These are phyloP conservation scores for Eleginops maclovinus DNA, from an alignment of 2,113 vertebrate genomes.

Conservation along the genomic window DNA sequence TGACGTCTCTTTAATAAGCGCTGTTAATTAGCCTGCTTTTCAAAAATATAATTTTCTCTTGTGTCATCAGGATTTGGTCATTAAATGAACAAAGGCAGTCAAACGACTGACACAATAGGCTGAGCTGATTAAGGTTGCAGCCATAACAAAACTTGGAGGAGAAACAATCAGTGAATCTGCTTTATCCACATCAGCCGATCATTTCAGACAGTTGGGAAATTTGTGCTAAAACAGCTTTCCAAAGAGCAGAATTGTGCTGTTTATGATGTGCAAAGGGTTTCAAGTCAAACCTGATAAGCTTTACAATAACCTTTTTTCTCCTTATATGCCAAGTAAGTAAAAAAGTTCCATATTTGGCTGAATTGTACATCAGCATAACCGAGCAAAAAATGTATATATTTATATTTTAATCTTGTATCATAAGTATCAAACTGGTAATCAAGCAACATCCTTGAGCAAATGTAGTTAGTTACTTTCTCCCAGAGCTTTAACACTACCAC, in stretches of 20 bases:
- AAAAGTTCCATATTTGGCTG: no score
- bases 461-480: no score
- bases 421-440: no score
- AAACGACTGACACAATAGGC: slow-evolving; percentile 59
- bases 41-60: slow-evolving; percentile 66
- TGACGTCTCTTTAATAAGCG: slow-evolving; percentile 66
- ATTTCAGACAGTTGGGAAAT: slow-evolving; percentile 13
- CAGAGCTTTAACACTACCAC: neutral
- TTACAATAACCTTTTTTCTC: no score
- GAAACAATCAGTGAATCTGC: slow-evolving; percentile 36
- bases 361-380: no score
- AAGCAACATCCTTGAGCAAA: no score
- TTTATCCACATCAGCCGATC: slow-evolving; percentile 32
- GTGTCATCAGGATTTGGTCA: slow-evolving; percentile 58
- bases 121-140: slow-evolving; percentile 50
- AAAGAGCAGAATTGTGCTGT: slow-evolving; percentile 8
- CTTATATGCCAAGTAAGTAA: no score
- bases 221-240: neutral
- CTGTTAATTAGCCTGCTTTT: slow-evolving; percentile 74
- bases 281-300: no score
- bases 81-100: slow-evolving; percentile 70
- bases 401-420: no score
- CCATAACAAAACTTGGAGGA: slow-evolving; percentile 33
- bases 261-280: neutral
- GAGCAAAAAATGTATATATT: no score